These are phyloP conservation scores for Dryomyza anilis DNA, from an alignment of 2,888 invertebrate genomes.

Conservation along the genomic window DNA sequence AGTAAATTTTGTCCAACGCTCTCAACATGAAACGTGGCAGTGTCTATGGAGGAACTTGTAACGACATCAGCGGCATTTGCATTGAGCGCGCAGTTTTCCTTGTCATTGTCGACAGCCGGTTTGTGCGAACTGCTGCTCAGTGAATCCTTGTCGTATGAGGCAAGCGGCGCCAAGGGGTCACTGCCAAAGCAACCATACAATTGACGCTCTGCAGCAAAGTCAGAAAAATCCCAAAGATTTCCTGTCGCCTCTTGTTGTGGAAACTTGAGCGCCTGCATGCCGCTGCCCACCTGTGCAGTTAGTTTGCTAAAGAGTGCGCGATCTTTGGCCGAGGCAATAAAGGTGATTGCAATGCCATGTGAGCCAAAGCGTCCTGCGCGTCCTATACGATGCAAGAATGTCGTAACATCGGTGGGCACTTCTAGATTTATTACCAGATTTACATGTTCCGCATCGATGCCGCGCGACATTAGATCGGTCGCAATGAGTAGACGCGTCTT, in stretches of 20 bases:
- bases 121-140: slow-evolving; percentile 25
- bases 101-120: too few relatives aligned
- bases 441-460: slow-evolving; percentile 92
- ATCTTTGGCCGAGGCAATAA: slow-evolving; percentile 73
- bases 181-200: slow-evolving; percentile 40
- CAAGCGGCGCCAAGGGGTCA: slow-evolving; percentile 38
- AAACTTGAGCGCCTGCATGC: slow-evolving; percentile 63
- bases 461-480: slow-evolving; percentile 90
- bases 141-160: slow-evolving; percentile 36
- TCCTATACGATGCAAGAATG: slow-evolving; percentile 93
- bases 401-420: slow-evolving; percentile 76
- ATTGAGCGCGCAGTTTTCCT: slow-evolving; percentile 35
- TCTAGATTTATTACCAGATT: slow-evolving; percentile 94
- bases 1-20: slow-evolving; percentile 40
- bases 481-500: slow-evolving; percentile 85
- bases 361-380: slow-evolving; percentile 94
- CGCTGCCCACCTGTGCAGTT: slow-evolving; percentile 64
- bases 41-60: slow-evolving; percentile 43
- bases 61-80: slow-evolving; percentile 32
- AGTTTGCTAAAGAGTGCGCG: slow-evolving; percentile 65
- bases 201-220: slow-evolving; percentile 40
- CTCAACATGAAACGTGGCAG: slow-evolving; percentile 43
- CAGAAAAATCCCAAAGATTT: slow-evolving; percentile 51
- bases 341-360: slow-evolving; percentile 78
- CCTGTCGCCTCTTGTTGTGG: slow-evolving; percentile 42